A percentile compares a stretch with the other conserved stretches of the same genome.
phyloP scores from a whole-genome alignment of 2,797 vertebrate species.

The Arnoldichthys spilopterus region DNA sequence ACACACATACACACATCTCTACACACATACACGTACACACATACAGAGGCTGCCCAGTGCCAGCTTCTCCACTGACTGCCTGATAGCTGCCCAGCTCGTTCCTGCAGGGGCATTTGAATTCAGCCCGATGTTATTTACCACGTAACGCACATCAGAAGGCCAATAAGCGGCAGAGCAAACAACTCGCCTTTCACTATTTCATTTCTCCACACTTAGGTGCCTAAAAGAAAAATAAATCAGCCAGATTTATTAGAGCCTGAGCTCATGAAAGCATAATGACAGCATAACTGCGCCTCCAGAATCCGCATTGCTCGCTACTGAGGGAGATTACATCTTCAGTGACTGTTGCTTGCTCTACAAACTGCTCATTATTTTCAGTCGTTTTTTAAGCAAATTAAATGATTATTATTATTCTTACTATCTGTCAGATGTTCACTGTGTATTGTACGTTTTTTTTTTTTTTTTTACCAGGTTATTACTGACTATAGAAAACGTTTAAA shows the following conservation, averaged over 20 bases:
- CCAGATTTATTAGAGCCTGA: constrained; percentile 41
- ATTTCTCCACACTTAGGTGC: constrained; percentile 48
- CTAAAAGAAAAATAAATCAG: constrained; percentile 50
- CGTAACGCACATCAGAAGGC: constrained; percentile 45
- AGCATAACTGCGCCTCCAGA: constrained; percentile 31
- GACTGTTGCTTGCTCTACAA: constrained; percentile 9
- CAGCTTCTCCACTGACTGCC: constrained; percentile 19
- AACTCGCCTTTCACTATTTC: constrained; percentile 44
- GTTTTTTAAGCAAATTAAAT: not conserved
- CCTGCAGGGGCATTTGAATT: constrained; percentile 44
- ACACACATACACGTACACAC: constrained; percentile 10
- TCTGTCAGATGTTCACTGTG: too few species aligned
- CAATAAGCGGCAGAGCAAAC: constrained; percentile 48
- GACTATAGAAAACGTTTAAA: too few species aligned
- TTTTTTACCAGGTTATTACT: too few species aligned
- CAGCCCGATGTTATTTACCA: constrained; percentile 46
- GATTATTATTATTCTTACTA: too few species aligned
- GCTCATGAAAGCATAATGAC: constrained; percentile 46
- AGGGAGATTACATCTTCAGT: constrained; percentile 19
- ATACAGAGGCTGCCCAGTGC: constrained; percentile 22
- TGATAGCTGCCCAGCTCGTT: constrained; percentile 32
- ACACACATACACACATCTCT: not conserved
- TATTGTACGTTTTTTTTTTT: too few species aligned
- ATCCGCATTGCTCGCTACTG: constrained; percentile 8
- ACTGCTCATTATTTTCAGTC: not conserved